Percentiles rank a stretch among this genome's conserved stretches.
These are phyloP conservation scores for Vulpes ferrilata DNA, from an alignment of 2,113 vertebrate species.

Conservation along the genomic window DNA sequence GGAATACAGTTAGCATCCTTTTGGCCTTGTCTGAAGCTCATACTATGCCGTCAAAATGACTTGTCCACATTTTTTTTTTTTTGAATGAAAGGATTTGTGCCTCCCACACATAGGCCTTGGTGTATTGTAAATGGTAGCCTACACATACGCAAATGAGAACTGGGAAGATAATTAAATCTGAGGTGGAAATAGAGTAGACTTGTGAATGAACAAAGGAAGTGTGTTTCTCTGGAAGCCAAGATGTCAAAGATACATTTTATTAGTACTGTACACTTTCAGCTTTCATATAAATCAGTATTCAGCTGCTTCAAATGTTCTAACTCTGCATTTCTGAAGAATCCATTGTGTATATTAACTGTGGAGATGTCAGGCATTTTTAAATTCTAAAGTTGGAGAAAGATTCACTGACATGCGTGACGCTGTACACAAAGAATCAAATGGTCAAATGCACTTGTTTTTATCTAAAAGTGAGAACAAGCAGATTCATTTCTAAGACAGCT, in stretches of 20 bases:
- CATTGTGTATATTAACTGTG: conserved; percentile 40
- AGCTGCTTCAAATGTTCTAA: conserved; percentile 47
- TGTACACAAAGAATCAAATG: not conserved
- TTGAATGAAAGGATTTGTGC: conserved; percentile 72
- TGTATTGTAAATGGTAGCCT: conserved; percentile 71
- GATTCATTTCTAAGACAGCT: conserved; percentile 3
- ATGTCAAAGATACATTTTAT: conserved; percentile 69
- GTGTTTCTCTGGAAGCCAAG: conserved; percentile 74
- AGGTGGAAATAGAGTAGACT: conserved; percentile 76
- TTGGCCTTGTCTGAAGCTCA: conserved; percentile 40
- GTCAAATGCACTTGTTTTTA: conserved; percentile 7
- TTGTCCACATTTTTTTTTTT: conserved; percentile 44
- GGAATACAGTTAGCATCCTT: conserved; percentile 7
- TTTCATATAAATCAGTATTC: conserved; percentile 60
- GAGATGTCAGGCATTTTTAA: conserved; percentile 25
- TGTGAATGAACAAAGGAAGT: conserved; percentile 76
- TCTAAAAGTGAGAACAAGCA: not conserved
- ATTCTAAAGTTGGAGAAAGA: not conserved
- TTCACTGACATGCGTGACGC: not conserved
- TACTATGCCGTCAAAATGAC: conserved; percentile 20
- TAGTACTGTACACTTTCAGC: conserved; percentile 59
- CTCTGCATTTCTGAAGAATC: conserved; percentile 68
- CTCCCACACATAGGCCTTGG: conserved; percentile 65
- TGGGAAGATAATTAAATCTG: conserved; percentile 72
- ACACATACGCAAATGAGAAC: conserved; percentile 75